Evolutionary conservation across 2,797 vertebrate species (phyloP).

Genomic region (Aldrovandia affinis): DNA sequence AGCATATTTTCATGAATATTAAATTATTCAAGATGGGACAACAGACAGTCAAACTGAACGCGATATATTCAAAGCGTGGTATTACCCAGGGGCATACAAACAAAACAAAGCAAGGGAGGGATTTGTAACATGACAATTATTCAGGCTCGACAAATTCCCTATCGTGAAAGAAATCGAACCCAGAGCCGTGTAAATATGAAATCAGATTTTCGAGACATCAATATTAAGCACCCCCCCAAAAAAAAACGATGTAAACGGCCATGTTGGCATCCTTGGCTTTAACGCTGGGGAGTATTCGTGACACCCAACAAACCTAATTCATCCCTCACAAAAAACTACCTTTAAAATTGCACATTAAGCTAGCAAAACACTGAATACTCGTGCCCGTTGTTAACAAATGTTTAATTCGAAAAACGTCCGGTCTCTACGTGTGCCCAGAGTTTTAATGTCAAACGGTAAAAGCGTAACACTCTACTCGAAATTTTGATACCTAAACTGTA

Average conservation of each 20-base stretch:
- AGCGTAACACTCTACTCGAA: conserved; percentile 36
- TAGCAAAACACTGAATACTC: conserved; percentile 17
- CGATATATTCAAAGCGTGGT: conserved; percentile 15
- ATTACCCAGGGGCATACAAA: conserved; percentile 23
- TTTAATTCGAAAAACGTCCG: conserved; percentile 10
- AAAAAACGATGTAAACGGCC: conserved; percentile 12
- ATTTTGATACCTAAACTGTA: conserved; percentile 42
- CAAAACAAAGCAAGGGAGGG: not conserved
- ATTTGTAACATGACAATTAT: conserved; percentile 6
- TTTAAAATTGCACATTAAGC: not conserved
- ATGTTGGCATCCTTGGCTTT: not conserved
- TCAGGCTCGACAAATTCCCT: not conserved
- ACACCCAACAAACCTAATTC: not conserved
- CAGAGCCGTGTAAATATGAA: not conserved
- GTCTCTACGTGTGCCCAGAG: conserved; percentile 20
- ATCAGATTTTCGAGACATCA: not conserved
- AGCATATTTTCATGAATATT: conserved; percentile 27
- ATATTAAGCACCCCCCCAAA: not conserved
- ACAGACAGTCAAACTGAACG: conserved; percentile 14
- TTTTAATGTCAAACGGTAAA: conserved; percentile 35
- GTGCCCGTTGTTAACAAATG: conserved; percentile 16
- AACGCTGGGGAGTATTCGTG: conserved; percentile 7
- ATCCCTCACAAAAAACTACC: conserved; percentile 1
- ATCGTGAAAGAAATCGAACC: not conserved
- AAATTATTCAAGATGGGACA: conserved; percentile 14